phyloP scores from a whole-genome alignment of 1,140 invertebrate species.

The Temnothorax longispinosus region DNA sequence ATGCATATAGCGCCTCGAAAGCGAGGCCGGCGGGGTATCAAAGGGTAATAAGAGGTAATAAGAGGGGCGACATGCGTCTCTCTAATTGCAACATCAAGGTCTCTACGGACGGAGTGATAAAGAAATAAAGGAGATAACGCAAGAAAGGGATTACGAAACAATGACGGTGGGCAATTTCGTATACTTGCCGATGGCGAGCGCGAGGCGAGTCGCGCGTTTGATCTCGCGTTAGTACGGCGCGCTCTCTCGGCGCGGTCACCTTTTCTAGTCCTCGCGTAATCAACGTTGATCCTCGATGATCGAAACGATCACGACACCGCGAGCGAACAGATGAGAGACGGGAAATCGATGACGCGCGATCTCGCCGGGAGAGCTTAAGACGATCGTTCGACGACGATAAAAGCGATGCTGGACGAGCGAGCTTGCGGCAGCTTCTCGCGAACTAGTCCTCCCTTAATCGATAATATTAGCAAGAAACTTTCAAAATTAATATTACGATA shows the following conservation, averaged over 20 bases:
- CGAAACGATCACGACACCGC: conserved; percentile 33
- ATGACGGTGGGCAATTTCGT: conserved; percentile 32
- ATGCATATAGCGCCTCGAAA: conserved; percentile 43
- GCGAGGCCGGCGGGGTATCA: not conserved
- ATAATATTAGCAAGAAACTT: not conserved
- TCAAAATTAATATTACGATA: too few species aligned
- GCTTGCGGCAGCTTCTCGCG: conserved; percentile 6
- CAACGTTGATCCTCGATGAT: conserved; percentile 57
- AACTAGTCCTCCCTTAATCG: not conserved
- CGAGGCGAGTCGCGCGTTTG: not conserved
- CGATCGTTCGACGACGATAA: conserved; percentile 1
- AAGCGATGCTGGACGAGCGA: conserved; percentile 29
- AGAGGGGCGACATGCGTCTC: conserved; percentile 20
- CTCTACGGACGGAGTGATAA: not conserved
- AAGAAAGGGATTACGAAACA: not conserved
- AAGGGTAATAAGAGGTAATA: not conserved
- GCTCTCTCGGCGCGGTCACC: not conserved
- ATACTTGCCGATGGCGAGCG: conserved; percentile 48
- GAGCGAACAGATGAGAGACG: not conserved
- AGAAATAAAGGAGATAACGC: not conserved
- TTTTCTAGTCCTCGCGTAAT: not conserved
- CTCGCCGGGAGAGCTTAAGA: conserved; percentile 20
- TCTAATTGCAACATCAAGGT: conserved; percentile 40
- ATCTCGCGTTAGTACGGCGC: not conserved
- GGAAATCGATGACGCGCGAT: conserved; percentile 13